These are phyloP conservation scores for Lysandra coridon DNA, from an alignment of 2,888 invertebrate species.

Conservation along the genomic window DNA sequence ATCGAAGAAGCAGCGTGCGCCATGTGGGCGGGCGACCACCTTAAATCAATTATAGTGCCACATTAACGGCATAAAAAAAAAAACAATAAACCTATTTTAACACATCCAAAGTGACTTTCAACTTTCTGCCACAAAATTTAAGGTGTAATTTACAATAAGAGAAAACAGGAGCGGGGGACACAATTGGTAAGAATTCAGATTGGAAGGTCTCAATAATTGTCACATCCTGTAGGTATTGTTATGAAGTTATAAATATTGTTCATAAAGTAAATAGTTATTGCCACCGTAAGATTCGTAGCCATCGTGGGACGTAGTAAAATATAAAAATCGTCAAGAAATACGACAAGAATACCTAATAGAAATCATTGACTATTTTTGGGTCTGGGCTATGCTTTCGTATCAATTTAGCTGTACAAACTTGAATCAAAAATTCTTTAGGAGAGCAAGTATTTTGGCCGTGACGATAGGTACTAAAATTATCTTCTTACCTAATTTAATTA, in stretches of 20 bases:
- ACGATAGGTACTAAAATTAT: too few species aligned
- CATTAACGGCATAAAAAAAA: slow-evolving; percentile 45
- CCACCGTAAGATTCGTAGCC: slow-evolving; percentile 3
- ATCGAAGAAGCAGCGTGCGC: slow-evolving; percentile 35
- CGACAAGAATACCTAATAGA: not conserved
- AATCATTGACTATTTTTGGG: not conserved
- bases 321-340: not conserved
- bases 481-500: too few species aligned
- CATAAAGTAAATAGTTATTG: slow-evolving; percentile 16
- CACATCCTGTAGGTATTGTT: slow-evolving; percentile 37
- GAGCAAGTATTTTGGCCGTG: too few species aligned
- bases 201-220: slow-evolving; percentile 39
- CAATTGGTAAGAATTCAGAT: slow-evolving; percentile 38
- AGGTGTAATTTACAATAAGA: slow-evolving; percentile 38
- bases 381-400: not conserved
- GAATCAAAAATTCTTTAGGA: too few species aligned
- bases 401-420: too few species aligned
- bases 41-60: slow-evolving; percentile 49
- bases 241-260: slow-evolving; percentile 6
- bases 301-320: not conserved
- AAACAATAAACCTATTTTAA: slow-evolving; percentile 39
- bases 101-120: not conserved
- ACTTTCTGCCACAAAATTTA: slow-evolving; percentile 17
- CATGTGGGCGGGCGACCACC: slow-evolving; percentile 45
- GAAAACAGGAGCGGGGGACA: slow-evolving; percentile 46